Evolutionary conservation across 2,888 invertebrate genomes (phyloP).

Genomic region (Clitarchus hookeri): DNA sequence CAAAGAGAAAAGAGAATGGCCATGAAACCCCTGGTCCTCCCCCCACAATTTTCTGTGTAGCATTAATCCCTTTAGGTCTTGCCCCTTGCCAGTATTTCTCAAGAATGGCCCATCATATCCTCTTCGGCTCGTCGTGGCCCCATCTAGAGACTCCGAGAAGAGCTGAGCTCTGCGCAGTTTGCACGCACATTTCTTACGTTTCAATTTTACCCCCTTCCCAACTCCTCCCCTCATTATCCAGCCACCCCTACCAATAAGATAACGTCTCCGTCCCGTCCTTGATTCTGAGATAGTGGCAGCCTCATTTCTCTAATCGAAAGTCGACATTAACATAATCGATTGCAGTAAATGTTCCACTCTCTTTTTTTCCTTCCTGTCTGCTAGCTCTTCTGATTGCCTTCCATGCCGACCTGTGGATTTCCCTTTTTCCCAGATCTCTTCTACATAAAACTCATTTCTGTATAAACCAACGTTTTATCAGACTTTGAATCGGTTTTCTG

Average conservation of each 20-base stretch:
- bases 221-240: not conserved
- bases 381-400: not conserved
- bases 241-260: not conserved
- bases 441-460: not conserved
- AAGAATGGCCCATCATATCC: not conserved
- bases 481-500: not conserved
- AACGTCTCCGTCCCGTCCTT: not conserved
- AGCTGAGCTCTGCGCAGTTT: slow-evolving; percentile 8
- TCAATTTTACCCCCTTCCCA: not conserved
- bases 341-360: not conserved
- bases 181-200: slow-evolving; percentile 25
- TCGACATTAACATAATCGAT: slow-evolving; percentile 26
- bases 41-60: not conserved
- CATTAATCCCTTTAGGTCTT: slow-evolving; percentile 20
- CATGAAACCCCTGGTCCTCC: not conserved
- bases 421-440: not conserved
- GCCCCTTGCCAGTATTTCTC: not conserved
- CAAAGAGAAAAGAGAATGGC: slow-evolving; percentile 22
- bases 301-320: slow-evolving; percentile 24
- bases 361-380: not conserved
- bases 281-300: slow-evolving; percentile 16
- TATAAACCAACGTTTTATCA: not conserved
- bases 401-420: not conserved
- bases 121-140: not conserved
- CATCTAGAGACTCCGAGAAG: not conserved